Evolutionary conservation across 2,113 vertebrate genomes (phyloP).

Genomic region (Callospermophilus lateralis): DNA sequence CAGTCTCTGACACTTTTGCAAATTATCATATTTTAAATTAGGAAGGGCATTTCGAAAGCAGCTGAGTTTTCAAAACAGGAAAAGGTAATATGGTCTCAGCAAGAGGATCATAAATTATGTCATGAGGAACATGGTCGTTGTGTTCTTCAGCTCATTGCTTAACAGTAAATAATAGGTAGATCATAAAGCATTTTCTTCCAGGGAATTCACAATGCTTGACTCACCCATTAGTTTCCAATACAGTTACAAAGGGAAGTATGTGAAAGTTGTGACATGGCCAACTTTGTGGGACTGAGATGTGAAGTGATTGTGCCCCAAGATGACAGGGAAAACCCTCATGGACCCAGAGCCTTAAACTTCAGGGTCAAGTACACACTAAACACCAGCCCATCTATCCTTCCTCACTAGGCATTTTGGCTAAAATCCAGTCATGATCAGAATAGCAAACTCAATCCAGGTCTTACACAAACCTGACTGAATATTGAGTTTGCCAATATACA

Average conservation of each 20-base stretch:
- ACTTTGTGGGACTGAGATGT: background rate
- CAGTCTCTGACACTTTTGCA: background rate
- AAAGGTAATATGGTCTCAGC: background rate
- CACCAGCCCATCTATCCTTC: background rate
- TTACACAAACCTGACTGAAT: background rate
- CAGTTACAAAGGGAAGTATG: background rate
- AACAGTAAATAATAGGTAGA: background rate
- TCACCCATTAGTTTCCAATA: background rate
- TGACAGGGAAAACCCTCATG: background rate
- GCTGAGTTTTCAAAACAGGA: background rate
- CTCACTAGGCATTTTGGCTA: background rate
- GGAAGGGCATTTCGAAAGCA: slow-evolving; percentile 10
- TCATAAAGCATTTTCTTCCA: background rate
- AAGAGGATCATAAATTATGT: background rate
- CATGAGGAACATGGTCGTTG: background rate
- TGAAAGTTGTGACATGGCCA: no score
- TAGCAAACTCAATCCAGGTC: background rate
- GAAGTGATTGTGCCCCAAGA: background rate
- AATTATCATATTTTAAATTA: background rate
- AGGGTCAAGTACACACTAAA: background rate
- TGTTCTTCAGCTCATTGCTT: background rate
- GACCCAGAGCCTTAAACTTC: background rate
- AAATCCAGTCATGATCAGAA: background rate
- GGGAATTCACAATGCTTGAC: background rate
- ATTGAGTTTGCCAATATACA: background rate